Conservation (phyloP, 2,113 vertebrate genomes). For the Zonotrichia leucophrys region DNA sequence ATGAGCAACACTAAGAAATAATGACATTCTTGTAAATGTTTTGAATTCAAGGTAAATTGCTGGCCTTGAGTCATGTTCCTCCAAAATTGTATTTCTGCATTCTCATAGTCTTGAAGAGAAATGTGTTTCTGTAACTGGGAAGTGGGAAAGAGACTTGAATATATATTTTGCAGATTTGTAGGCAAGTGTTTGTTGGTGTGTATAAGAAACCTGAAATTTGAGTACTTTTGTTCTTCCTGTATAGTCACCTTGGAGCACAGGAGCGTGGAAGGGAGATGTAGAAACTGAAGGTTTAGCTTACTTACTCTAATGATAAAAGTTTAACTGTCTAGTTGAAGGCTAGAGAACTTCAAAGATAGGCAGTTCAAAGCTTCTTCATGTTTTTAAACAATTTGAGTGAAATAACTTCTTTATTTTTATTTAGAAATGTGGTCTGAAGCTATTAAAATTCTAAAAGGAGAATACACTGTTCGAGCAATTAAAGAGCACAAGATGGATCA, state of each 20-base stretch:
- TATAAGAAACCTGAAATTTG: neutral
- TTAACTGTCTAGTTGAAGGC: neutral
- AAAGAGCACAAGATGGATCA: conserved; percentile 99
- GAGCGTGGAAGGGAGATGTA: rapidly evolving
- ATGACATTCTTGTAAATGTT: neutral
- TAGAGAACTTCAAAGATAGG: neutral
- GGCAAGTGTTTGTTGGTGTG: neutral
- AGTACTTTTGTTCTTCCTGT: neutral
- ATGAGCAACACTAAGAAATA: neutral
- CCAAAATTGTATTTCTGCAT: rapidly evolving
- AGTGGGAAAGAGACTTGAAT: neutral
- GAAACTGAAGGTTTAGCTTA: neutral
- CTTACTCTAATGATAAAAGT: neutral
- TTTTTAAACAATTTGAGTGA: neutral
- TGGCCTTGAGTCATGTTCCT: neutral
- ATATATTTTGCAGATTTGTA: neutral
- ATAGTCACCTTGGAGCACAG: neutral
- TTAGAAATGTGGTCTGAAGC: conserved; percentile 98
- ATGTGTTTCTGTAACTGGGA: neutral
- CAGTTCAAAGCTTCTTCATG: neutral
- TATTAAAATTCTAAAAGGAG: conserved; percentile 94
- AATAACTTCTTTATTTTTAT: neutral
- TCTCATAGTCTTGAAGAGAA: neutral
- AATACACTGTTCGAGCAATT: conserved; percentile 89
- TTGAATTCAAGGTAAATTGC: neutral